Base-by-base conservation (phyloP, 2,797 vertebrate genomes). In the Gadopsis bispinosus region DNA sequence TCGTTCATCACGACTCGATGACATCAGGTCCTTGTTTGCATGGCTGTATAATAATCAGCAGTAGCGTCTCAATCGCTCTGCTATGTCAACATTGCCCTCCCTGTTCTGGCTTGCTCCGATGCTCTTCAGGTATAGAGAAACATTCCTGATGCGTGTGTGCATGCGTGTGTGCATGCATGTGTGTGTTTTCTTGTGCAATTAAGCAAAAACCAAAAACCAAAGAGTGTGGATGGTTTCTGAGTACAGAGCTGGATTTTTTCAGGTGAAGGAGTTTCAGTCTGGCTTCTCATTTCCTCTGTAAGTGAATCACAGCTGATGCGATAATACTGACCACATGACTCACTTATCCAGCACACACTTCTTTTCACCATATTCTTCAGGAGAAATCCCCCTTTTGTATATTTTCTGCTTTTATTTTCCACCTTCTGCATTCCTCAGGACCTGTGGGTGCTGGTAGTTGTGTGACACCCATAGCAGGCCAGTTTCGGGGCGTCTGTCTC, bases 61-160 rank as follows among this genome's bases (percentile, higher is more conserved):
- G 84, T 69, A 81, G 81, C 71, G 81, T 90, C 88, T 89, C 82
- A 51, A 87, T 92, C 76, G 14, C 79, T 76, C 48, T 78, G 88
- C 88, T 84, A 53, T 91, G 91, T 92, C 90, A 91, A 92, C 89
- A 91, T 60, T 58, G 5, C 3, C 70, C 56, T 83, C 87, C 88
- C 81, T 94, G 93, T 94, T 89, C 87, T 90, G 91, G 90, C 92
- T 90, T 93, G 92, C 90, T 89, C 78, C 14, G 58, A 78, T 75
- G 77, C 77, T 73, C 75, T 50, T 69, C 65, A 72, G 85, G 69
- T 84, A 39, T 39, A 63, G 45, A 81, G 68, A 84, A 83, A 86
- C 88, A 91, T 93, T 93, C 90, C 90, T 88, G 77, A 79, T 87
- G 77, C 69, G 16, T 90, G 80, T 73, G 67, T 87, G 75, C 61